A percentile compares a stretch with the other conserved stretches of the same genome.
Evolutionary conservation across 1,140 invertebrate genomes (phyloP).

Genomic region (Solenopsis fugax): DNA sequence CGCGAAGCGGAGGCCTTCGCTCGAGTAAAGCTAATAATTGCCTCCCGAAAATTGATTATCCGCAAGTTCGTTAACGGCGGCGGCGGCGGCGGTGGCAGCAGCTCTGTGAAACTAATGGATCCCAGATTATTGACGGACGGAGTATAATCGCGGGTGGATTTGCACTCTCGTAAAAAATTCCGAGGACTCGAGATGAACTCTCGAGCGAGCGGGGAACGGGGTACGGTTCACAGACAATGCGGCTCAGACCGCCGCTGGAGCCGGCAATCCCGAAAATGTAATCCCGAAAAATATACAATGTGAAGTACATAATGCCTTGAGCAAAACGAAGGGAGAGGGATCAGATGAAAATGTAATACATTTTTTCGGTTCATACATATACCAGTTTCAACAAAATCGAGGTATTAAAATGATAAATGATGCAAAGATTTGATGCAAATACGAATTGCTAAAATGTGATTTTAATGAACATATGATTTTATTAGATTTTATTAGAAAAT

Average conservation of each 20-base stretch:
- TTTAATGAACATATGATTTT: too few species aligned
- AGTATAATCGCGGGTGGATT: constrained; percentile 56
- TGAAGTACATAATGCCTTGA: constrained; percentile 19
- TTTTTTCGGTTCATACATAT: neutral
- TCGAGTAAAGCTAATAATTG: constrained; percentile 79
- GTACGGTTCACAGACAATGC: constrained; percentile 5
- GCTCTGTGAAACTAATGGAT: constrained; percentile 75
- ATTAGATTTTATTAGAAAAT: neutral
- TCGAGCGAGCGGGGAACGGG: neutral
- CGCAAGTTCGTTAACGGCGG: constrained; percentile 76
- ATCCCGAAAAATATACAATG: constrained; percentile 15
- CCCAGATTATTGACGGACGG: constrained; percentile 72
- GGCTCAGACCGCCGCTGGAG: neutral
- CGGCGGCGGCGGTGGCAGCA: neutral
- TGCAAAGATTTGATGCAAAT: neutral
- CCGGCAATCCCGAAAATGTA: neutral
- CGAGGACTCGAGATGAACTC: neutral
- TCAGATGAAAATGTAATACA: neutral
- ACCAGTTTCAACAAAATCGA: neutral
- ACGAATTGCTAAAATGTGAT: neutral
- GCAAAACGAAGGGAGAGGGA: neutral
- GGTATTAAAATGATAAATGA: neutral
- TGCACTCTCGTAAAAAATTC: constrained; percentile 28
- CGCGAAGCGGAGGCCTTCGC: constrained; percentile 9
- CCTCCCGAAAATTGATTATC: constrained; percentile 78